phyloP scores from a whole-genome alignment of 2,888 invertebrate species.

The Ophraella communa region DNA sequence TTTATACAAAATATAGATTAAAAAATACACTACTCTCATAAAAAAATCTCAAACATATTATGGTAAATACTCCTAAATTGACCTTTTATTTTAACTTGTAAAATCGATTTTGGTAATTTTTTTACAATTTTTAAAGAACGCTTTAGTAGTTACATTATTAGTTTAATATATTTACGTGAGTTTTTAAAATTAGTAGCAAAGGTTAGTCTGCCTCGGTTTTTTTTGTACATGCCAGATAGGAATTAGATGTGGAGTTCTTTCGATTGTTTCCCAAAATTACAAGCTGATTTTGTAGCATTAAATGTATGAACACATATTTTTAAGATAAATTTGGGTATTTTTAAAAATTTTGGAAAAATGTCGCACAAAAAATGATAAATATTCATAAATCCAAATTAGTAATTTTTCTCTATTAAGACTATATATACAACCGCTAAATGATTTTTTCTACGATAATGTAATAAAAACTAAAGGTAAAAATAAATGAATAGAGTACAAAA shows the following conservation, averaged over 20 bases:
- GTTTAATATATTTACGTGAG: too few relatives aligned
- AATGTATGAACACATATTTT: constrained; percentile 29
- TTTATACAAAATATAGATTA: too few relatives aligned
- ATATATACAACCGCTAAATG: constrained; percentile 12
- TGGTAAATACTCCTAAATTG: too few relatives aligned
- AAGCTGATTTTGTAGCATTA: constrained; percentile 16
- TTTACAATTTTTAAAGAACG: too few relatives aligned
- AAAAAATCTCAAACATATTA: too few relatives aligned
- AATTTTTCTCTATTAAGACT: constrained; percentile 5
- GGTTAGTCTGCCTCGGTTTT: neutral
- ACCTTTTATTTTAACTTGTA: too few relatives aligned
- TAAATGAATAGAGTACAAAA: constrained; percentile 15
- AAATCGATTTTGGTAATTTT: too few relatives aligned
- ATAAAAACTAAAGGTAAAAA: constrained; percentile 2
- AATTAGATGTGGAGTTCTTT: neutral
- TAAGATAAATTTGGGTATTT: constrained; percentile 26
- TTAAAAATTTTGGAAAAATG: constrained; percentile 19
- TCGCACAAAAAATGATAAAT: constrained; percentile 5
- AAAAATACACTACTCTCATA: too few relatives aligned
- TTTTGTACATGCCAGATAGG: neutral
- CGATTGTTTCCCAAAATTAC: constrained; percentile 2
- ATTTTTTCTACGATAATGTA: neutral
- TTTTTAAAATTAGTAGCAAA: neutral
- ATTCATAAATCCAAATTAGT: constrained; percentile 8
- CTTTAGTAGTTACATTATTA: too few relatives aligned